phyloP scores from a whole-genome alignment of 2,113 vertebrate species.

The Peucedramus taeniatus region DNA sequence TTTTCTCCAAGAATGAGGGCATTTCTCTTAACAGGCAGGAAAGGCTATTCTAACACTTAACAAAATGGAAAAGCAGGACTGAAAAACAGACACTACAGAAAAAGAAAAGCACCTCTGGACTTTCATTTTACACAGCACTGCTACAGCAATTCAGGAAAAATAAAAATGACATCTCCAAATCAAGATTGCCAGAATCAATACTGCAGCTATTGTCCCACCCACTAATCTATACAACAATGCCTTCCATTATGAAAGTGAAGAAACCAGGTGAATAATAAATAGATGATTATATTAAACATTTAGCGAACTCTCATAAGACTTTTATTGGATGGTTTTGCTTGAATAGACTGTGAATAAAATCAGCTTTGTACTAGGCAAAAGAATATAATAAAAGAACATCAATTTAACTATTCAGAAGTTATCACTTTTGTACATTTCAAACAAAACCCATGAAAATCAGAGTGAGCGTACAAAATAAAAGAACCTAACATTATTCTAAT shows the following conservation, averaged over 20 bases:
- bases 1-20: not conserved
- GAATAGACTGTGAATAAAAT: not conserved
- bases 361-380: not conserved
- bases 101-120: not conserved
- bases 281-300: not conserved
- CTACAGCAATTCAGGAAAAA: not conserved
- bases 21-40: not conserved
- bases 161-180: not conserved
- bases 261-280: constrained; percentile 27
- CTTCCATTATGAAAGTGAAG: not conserved
- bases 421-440: not conserved
- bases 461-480: not conserved
- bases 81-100: not conserved
- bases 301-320: not conserved
- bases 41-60: not conserved
- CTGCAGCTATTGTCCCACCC: not conserved
- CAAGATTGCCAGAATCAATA: constrained; percentile 22
- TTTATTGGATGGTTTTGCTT: not conserved
- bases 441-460: not conserved
- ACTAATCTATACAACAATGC: constrained; percentile 7
- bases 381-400: not conserved
- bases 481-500: not conserved
- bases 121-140: not conserved
- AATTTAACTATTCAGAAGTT: not conserved
- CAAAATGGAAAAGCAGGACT: not conserved